Base-by-base conservation (phyloP, 64 coral and sea anemone species). In the Acropora tenuis region DNA sequence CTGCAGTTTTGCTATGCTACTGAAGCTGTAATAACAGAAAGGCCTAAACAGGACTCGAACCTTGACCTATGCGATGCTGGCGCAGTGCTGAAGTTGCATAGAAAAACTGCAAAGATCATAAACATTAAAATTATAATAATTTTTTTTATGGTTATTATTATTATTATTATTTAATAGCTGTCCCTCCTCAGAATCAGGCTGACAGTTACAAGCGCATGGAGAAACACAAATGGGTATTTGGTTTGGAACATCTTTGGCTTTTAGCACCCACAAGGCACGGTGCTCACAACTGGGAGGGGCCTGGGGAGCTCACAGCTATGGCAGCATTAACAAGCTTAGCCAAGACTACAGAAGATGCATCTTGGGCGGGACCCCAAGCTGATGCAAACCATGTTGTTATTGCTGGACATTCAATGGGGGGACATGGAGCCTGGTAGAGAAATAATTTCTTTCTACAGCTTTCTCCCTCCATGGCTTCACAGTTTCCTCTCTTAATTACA, bases 261-360 rank as follows among this genome's bases (percentile, higher is more conserved):
- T 71, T 99, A 48, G 97, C 97, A 73, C 97, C 97, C 1, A 94
- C 97, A 11, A 90, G 97, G 57, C 97, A 99, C 92, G 97, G 97
- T 20, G 97, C 94, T 66, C 97, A 99, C 78, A 99, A 99, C 79
- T 99, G 97, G 97, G 97, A 99, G 57, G 97, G 97, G 8, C 97
- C 97, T 69, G 97, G 97, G 78, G 94, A 93, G 53, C 89, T 99
- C 7, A 99, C 97, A 20, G 91, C 97, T 16, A 92, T 99, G 94
- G 89, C 46, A 47, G 94, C 97, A 44, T 79, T 99, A 1, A 48
- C 49, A 49, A 91, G 77, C 73, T 83, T 99, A 52, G 94, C 94
- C 73, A 77, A 92, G 58, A 72, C 94, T 15, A 99, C 94, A 66
- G 73, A 92, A 69, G 89, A 91, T 41, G 68, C 88, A 43, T 43